These are phyloP conservation scores for Danio albolineatus DNA, from an alignment of 2,797 vertebrate species.

Conservation along the genomic window DNA sequence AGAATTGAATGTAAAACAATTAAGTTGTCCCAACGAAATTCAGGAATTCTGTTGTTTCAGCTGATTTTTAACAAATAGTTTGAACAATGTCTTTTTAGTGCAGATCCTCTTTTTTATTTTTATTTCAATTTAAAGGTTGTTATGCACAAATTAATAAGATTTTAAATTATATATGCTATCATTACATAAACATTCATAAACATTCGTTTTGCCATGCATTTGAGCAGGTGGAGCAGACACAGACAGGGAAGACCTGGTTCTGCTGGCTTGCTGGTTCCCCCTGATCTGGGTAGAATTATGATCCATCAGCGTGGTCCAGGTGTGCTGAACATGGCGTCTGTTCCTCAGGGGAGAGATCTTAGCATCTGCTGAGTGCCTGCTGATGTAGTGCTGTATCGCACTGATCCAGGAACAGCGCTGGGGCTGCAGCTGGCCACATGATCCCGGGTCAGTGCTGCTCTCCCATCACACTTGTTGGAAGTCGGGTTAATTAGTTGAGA, in stretches of 20 bases:
- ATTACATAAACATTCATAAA: background rate
- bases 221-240: background rate
- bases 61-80: no score
- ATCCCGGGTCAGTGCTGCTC: slow-evolving; percentile 41
- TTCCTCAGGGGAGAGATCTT: slow-evolving; percentile 67
- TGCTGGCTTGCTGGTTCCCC: slow-evolving; percentile 3
- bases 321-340: slow-evolving; percentile 66
- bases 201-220: background rate
- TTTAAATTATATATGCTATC: no score
- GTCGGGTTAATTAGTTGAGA: slow-evolving; percentile 53
- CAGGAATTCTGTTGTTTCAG: no score
- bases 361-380: slow-evolving; percentile 79
- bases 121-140: background rate
- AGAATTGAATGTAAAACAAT: no score
- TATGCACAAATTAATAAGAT: background rate
- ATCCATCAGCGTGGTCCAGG: slow-evolving; percentile 66
- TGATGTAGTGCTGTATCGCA: slow-evolving; percentile 56
- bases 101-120: background rate
- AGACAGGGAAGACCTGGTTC: slow-evolving; percentile 12
- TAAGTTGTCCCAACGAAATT: no score
- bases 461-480: slow-evolving; percentile 27
- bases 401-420: slow-evolving; percentile 26
- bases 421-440: slow-evolving; percentile 49
- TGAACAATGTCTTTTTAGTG: no score
- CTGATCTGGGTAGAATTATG: slow-evolving; percentile 49